phyloP scores from a whole-genome alignment of 2,113 vertebrate genomes.

The Hassar affinis region DNA sequence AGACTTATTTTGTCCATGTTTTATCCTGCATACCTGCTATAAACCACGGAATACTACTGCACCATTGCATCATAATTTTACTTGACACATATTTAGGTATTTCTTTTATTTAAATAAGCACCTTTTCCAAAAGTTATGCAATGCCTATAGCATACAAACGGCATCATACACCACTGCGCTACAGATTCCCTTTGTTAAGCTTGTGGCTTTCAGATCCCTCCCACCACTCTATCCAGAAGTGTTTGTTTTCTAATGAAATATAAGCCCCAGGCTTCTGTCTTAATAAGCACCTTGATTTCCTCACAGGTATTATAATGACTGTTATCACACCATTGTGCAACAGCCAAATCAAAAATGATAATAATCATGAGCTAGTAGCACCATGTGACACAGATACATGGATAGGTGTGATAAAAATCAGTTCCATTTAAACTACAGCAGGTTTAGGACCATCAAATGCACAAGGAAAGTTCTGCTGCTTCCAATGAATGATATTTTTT shows the following conservation, averaged over 20 bases:
- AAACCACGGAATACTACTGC: background rate
- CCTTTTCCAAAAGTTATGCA: background rate
- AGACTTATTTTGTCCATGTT: background rate
- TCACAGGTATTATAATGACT: slow-evolving; percentile 73
- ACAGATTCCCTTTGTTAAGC: background rate
- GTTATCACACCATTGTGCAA: slow-evolving; percentile 72
- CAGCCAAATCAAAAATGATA: slow-evolving; percentile 63
- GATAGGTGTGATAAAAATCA: slow-evolving; percentile 44
- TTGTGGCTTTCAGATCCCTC: slow-evolving; percentile 17
- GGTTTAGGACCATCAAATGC: slow-evolving; percentile 14
- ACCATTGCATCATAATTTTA: background rate
- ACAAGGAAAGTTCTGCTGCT: slow-evolving; percentile 9
- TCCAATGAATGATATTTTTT: slow-evolving; percentile 1
- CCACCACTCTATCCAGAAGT: slow-evolving; percentile 46
- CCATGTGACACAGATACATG: slow-evolving; percentile 30
- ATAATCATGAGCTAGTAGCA: slow-evolving; percentile 58
- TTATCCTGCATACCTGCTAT: background rate
- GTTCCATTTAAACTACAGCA: slow-evolving; percentile 10
- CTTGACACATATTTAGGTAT: background rate
- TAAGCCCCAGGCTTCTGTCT: slow-evolving; percentile 59
- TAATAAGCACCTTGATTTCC: slow-evolving; percentile 65
- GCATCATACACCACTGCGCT: background rate
- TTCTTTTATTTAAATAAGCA: background rate
- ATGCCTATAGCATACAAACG: background rate
- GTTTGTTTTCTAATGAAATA: slow-evolving; percentile 63